Evolutionary conservation across 2,888 invertebrate genomes (phyloP), one percentile per base, ranked within the genome.

Genomic region (Celastrina argiolus): DNA sequence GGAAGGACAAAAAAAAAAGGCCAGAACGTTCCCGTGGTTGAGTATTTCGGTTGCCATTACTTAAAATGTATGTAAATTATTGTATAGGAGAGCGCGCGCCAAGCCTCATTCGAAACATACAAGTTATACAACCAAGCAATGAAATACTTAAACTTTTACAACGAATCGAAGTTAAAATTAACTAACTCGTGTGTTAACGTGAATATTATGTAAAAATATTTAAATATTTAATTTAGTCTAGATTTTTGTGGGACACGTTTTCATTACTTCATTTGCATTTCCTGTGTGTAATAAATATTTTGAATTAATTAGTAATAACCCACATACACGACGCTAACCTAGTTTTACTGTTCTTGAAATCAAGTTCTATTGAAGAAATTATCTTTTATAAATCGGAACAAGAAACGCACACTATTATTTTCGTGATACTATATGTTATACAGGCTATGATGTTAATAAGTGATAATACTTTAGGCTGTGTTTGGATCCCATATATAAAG

Each of bases 211-310:
- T 51, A 51, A 51, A 51, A 36, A 36, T 36, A 36, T 36, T 36
- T 36, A 3, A 36, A 22, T 12, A 45, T 45, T 45, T 18, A 16
- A 18, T 8, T 16, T 4, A 22, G 8, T 51, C 12, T 22, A 51
- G 14, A 51, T 26, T 51, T 51, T 26, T 51, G 14, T 51, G 12
- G 51, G 22, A 10, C 51, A 51, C 1, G 51, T 26, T 26, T 26
- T 51, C 22, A 51, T 51, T 51, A 14, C 22, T 51, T 51, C 5
- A 51, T 51, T 51, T 51, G 51, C 51, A 51, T 51, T 51, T 51
- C 22, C 51, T 6, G 22, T 26, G 36, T 36, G 22, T 51, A 26
- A 5, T 51, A 22, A 51, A 51, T 51, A 51, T 51, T 51, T 51
- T 51, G 51, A 51, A 51, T 26, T 22, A 51, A 51, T 51, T 26